Base-by-base conservation (phyloP, 2,113 vertebrate species). In the Strigops habroptila region DNA sequence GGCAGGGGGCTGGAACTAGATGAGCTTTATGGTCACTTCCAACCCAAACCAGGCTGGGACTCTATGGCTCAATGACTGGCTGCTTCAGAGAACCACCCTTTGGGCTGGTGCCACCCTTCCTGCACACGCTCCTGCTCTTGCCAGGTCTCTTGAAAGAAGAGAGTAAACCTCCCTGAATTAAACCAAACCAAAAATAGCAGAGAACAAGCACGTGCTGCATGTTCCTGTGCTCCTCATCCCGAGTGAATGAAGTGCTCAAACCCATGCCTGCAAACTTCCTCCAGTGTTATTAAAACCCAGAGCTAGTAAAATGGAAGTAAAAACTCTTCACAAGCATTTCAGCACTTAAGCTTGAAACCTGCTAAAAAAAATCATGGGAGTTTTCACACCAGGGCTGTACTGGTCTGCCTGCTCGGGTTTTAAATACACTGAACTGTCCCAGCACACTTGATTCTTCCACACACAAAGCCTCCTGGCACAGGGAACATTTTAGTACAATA, bases 201-300 rank as follows among this genome's bases (percentile, higher is more conserved):
- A 44, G 44, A 52, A n/a, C 18, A 25, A 18, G 37, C 12, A 18
- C 1, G 3, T 0, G 1, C 18, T 9, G 22, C 18, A 14, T 7
- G 6, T 18, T 33, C 46, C 33, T 4, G 59, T 9, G 23, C 68
- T 68, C 35, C 52, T 9, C 28, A 27, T 31, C 37, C 57, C 4
- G 2, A 25, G 52, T 3, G 41, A 44, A n/a, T 4, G 14, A 55
- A 37, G 31, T 2, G 6, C 77, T 73, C 65, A 6, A 9, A 49
- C 9, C 3, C 7, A 30, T 33, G 73, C 41, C 60, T 55, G 67
- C 46, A 67, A 55, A 48, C 67, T 33, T 33, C 37, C 52, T 10
- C 46, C 0, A 0, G 13, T 18, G 44, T 37, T 49, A 55, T 37
- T 68, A 62, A 79, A 67, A 49, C 35, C 41, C 31, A 10, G 41